phyloP scores from a whole-genome alignment of 2,888 invertebrate genomes.

The Aromia moschata region DNA sequence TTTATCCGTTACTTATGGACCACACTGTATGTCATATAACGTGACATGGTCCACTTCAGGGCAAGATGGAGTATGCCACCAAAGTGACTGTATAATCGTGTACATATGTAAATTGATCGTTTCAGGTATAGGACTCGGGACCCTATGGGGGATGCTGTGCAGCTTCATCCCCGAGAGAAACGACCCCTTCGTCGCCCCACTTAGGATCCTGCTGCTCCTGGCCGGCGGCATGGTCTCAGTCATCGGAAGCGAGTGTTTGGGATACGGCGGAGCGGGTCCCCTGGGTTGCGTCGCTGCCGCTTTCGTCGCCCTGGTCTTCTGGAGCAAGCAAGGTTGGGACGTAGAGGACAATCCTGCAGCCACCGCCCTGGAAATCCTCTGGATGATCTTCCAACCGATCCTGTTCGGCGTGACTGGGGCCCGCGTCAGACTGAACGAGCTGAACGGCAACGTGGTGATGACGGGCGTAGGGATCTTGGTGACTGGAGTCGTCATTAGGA shows the following conservation, averaged over 20 bases:
- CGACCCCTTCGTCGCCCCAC: constrained; percentile 83
- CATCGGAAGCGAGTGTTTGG: constrained; percentile 85
- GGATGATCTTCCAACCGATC: constrained; percentile 96
- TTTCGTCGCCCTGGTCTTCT: constrained; percentile 82
- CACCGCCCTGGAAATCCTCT: constrained; percentile 89
- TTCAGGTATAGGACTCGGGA: constrained; percentile 71
- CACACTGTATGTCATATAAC: too few relatives aligned
- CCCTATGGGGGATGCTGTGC: constrained; percentile 80
- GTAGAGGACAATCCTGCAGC: constrained; percentile 88
- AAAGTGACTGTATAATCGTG: too few relatives aligned
- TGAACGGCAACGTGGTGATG: constrained; percentile 75
- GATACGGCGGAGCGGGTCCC: constrained; percentile 78
- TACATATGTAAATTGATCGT: too few relatives aligned
- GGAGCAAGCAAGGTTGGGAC: constrained; percentile 86
- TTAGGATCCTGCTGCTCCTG: constrained; percentile 82
- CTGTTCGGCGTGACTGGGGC: constrained; percentile 94
- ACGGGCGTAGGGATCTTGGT: constrained; percentile 76
- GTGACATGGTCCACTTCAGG: too few relatives aligned
- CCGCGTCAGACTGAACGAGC: constrained; percentile 80
- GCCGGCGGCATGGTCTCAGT: constrained; percentile 85
- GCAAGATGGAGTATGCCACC: too few relatives aligned
- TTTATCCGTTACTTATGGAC: too few relatives aligned
- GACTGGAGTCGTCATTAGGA: constrained; percentile 72
- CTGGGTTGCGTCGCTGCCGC: constrained; percentile 84
- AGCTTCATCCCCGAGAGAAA: constrained; percentile 86